These are phyloP conservation scores for Anthopleura sola DNA, from an alignment of 64 coral and sea anemone genomes.

Conservation along the genomic window DNA sequence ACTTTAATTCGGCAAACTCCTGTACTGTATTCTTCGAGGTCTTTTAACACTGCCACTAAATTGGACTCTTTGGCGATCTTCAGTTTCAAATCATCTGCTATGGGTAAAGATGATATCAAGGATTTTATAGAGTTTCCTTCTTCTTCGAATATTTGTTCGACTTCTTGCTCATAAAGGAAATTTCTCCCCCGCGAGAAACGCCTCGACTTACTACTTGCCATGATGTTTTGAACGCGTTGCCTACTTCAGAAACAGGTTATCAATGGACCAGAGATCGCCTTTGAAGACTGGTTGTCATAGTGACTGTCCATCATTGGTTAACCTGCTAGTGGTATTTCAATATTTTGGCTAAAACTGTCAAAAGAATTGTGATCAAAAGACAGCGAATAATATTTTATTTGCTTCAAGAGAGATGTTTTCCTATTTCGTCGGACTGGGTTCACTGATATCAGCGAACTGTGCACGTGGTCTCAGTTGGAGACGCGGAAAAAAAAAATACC, in stretches of 20 bases:
- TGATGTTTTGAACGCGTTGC: conserved; percentile 4
- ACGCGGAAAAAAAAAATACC: neutral
- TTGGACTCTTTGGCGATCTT: conserved; percentile 32
- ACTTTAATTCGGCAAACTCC: conserved; percentile 81
- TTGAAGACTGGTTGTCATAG: neutral
- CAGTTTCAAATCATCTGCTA: conserved; percentile 60
- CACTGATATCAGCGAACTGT: neutral
- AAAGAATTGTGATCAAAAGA: neutral
- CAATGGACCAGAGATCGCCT: neutral
- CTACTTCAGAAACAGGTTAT: neutral
- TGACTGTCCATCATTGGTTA: conserved; percentile 3
- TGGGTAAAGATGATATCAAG: conserved; percentile 44
- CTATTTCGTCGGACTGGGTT: neutral
- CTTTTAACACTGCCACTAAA: conserved; percentile 41
- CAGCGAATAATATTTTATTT: neutral
- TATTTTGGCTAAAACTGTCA: neutral
- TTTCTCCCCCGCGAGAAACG: conserved; percentile 40
- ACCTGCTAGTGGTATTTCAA: conserved; percentile 8
- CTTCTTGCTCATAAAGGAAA: conserved; percentile 75
- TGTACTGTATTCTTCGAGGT: conserved; percentile 52
- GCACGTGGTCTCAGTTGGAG: neutral
- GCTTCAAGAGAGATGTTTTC: neutral
- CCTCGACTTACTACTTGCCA: conserved; percentile 7
- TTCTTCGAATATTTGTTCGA: conserved; percentile 53
- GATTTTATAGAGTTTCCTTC: conserved; percentile 55